Conservation (phyloP, 1,140 invertebrate species). For the Oedothorax gibbosus region DNA sequence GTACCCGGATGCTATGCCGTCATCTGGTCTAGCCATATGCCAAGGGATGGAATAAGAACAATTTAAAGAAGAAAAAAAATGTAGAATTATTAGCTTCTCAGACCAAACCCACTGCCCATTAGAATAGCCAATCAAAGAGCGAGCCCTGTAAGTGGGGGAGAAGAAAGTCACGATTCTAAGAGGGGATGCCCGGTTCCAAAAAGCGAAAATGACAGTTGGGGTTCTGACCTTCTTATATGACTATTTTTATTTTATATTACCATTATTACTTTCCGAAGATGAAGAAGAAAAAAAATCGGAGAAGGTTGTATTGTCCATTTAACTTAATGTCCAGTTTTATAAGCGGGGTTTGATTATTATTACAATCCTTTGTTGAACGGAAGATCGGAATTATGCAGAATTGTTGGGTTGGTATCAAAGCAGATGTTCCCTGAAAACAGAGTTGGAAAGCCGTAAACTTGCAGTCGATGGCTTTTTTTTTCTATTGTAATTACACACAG, state of each 20-base stretch:
- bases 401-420: too few relatives aligned
- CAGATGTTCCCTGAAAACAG: too few relatives aligned
- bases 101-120: conserved; percentile 44
- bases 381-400: too few relatives aligned
- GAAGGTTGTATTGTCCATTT: conserved; percentile 45
- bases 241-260: conserved; percentile 20
- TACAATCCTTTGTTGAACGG: too few relatives aligned
- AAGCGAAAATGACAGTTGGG: conserved; percentile 44
- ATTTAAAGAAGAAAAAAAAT: conserved; percentile 19
- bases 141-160: conserved; percentile 7
- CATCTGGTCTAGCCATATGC: conserved; percentile 49
- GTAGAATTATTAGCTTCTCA: conserved; percentile 14
- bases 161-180: conserved; percentile 46
- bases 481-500: too few relatives aligned
- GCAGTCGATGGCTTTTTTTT: too few relatives aligned
- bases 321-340: conserved; percentile 56
- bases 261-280: not conserved
- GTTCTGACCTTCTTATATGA: conserved; percentile 42
- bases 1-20: conserved; percentile 52
- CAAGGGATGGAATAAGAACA: too few relatives aligned
- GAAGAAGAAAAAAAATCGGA: conserved; percentile 3
- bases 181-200: conserved; percentile 26
- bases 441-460: too few relatives aligned
- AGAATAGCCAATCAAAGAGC: conserved; percentile 25
- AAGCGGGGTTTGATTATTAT: not conserved